phyloP scores from a whole-genome alignment of 2,797 vertebrate genomes.

The Streptopelia turtur region DNA sequence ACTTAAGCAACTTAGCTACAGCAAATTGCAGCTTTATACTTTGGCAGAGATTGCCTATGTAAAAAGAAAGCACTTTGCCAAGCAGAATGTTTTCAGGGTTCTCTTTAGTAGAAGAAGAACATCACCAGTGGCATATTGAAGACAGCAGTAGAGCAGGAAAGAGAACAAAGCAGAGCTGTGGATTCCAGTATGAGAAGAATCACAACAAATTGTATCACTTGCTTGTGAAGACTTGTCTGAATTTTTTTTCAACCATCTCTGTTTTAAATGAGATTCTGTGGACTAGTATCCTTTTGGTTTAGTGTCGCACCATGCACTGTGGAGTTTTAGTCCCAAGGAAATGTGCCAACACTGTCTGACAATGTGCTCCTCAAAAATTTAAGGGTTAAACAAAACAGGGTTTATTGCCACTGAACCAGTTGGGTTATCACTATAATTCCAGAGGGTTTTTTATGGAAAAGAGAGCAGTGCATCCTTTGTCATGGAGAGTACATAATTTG shows the following conservation, averaged over 20 bases:
- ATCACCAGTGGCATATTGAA: neutral
- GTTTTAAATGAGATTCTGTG: neutral
- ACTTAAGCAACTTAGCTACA: neutral
- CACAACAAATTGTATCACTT: neutral
- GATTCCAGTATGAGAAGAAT: neutral
- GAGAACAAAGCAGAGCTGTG: neutral
- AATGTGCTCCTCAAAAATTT: neutral
- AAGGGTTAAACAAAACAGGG: neutral
- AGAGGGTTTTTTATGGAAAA: neutral
- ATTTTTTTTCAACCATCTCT: neutral
- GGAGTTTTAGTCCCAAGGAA: neutral
- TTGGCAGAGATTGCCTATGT: neutral
- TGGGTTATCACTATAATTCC: neutral
- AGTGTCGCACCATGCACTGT: neutral
- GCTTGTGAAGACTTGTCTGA: neutral
- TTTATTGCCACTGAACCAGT: neutral
- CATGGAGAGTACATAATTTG: neutral
- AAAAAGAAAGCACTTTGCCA: neutral
- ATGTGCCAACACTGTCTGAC: neutral
- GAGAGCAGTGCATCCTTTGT: neutral
- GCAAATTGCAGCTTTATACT: neutral
- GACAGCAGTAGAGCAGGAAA: neutral
- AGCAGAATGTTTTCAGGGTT: neutral
- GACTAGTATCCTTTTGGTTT: neutral
- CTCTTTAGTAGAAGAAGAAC: neutral